Conservation (phyloP, 2,888 invertebrate genomes). For the Zaprionus lineosus region DNA sequence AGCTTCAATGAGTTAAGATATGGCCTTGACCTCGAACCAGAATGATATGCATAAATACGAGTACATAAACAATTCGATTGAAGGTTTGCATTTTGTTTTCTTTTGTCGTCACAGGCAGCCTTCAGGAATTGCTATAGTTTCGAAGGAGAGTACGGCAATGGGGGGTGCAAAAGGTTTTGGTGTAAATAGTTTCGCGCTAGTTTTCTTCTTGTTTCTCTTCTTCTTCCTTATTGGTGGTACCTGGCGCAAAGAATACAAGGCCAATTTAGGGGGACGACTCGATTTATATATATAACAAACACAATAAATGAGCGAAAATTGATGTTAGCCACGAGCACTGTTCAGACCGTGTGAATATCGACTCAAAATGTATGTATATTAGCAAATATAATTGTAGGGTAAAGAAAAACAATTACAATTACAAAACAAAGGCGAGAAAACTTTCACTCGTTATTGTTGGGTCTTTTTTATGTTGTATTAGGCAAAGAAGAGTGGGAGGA, state of each 20-base stretch:
- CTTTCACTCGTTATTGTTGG: conserved; percentile 63
- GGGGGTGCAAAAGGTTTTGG: conserved; percentile 10
- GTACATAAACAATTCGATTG: conserved; percentile 32
- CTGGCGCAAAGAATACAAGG: conserved; percentile 72
- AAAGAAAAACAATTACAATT: conserved; percentile 63
- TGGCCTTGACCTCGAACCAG: conserved; percentile 37
- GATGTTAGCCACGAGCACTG: conserved; percentile 44
- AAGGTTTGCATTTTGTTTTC: conserved; percentile 39
- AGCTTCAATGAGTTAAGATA: conserved; percentile 14
- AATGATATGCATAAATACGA: conserved; percentile 24
- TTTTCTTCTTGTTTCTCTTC: conserved; percentile 43
- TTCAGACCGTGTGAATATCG: conserved; percentile 43
- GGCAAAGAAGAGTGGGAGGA: background rate
- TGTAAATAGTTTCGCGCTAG: conserved; percentile 68
- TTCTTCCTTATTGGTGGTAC: conserved; percentile 60
- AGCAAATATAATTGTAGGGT: conserved; percentile 30
- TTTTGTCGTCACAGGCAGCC: conserved; percentile 70
- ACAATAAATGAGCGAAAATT: conserved; percentile 52
- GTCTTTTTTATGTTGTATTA: conserved; percentile 24
- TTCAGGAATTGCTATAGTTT: conserved; percentile 56
- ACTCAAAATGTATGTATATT: conserved; percentile 37
- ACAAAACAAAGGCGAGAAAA: conserved; percentile 73
- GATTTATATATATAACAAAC: conserved; percentile 31
- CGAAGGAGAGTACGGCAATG: conserved; percentile 6
- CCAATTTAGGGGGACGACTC: conserved; percentile 60